Conservation (phyloP, 2,113 vertebrate species). For the Genyomyrus donnyi region DNA sequence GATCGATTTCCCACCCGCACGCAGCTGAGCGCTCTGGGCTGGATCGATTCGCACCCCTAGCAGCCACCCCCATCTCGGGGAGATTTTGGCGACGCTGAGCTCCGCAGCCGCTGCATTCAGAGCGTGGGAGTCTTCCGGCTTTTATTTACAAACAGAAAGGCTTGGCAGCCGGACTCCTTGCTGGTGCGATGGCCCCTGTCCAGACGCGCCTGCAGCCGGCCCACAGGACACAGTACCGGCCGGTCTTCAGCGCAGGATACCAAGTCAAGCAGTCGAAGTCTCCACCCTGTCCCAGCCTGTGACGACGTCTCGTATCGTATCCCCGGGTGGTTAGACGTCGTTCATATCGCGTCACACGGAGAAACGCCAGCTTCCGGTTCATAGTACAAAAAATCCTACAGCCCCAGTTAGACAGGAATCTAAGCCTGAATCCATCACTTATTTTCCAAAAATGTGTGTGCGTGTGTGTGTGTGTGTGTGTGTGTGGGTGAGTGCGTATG, state of each 20-base stretch:
- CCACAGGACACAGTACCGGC: neutral
- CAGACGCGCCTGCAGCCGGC: constrained; percentile 26
- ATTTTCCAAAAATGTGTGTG: neutral
- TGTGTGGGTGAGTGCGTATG: neutral
- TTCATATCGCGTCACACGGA: neutral
- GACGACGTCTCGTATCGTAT: neutral
- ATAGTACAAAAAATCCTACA: neutral
- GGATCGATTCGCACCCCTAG: neutral
- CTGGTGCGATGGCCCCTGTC: constrained; percentile 11
- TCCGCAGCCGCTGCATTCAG: neutral
- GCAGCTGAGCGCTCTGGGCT: neutral
- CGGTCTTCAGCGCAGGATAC: neutral
- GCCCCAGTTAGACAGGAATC: neutral
- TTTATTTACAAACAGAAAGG: neutral
- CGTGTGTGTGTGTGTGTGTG: neutral
- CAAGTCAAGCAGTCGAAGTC: neutral
- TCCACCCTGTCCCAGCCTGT: neutral
- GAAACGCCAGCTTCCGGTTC: neutral
- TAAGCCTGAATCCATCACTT: neutral
- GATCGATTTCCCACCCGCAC: neutral
- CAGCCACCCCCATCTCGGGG: neutral
- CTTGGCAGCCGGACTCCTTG: neutral
- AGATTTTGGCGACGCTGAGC: neutral
- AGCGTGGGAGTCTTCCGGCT: neutral
- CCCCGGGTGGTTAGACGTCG: neutral